Conservation (phyloP, 2,888 invertebrate genomes). For the Zootermopsis nevadensis region DNA sequence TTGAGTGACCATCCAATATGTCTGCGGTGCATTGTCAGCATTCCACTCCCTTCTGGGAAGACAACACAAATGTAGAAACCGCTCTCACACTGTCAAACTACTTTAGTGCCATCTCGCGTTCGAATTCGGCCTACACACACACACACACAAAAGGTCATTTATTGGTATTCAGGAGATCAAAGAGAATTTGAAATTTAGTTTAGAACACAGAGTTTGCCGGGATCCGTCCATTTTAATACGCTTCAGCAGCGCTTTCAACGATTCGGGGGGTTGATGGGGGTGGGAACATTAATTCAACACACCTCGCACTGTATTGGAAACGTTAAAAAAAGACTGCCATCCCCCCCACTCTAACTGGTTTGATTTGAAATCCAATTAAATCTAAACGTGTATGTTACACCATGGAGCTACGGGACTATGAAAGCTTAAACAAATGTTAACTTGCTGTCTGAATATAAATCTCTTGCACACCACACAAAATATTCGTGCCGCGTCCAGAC, state of each 20-base stretch:
- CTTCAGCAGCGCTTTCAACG: constrained; percentile 22
- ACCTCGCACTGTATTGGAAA: not conserved
- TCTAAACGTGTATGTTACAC: no score
- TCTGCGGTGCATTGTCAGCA: no score
- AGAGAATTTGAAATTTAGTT: constrained; percentile 43
- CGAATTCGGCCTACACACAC: constrained; percentile 3
- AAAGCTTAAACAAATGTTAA: constrained; percentile 12
- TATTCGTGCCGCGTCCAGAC: not conserved
- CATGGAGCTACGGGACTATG: not conserved
- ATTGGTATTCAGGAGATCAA: constrained; percentile 43
- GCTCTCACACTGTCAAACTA: no score
- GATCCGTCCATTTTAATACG: constrained; percentile 38
- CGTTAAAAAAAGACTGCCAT: not conserved
- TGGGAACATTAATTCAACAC: constrained; percentile 15
- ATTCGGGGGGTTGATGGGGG: not conserved
- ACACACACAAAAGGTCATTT: constrained; percentile 42
- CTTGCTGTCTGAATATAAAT: not conserved
- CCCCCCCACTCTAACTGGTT: not conserved
- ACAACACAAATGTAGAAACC: no score
- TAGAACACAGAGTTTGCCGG: constrained; percentile 21
- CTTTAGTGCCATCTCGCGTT: no score
- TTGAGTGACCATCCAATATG: no score
- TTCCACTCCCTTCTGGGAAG: no score
- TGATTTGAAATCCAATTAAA: constrained; percentile 17
- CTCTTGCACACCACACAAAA: not conserved